Evolutionary conservation across 2,888 invertebrate genomes (phyloP).

Genomic region (Troides oblongomaculatus): DNA sequence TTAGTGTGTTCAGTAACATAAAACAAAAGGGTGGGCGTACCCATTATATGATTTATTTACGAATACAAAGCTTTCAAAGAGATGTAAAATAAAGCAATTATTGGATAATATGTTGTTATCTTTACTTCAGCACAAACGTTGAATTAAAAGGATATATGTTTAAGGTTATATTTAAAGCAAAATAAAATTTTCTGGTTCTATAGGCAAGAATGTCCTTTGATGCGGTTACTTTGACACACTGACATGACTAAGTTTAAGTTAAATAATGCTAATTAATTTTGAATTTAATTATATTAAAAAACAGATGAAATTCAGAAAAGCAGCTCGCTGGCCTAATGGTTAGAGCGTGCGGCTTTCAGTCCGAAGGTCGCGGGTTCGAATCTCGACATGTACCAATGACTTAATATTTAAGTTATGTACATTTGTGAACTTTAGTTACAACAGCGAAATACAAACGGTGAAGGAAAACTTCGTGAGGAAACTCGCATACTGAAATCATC

Average conservation of each 20-base stretch:
- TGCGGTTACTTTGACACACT: constrained; percentile 18
- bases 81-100: neutral
- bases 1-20: neutral
- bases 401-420: no score
- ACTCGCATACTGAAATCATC: no score
- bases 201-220: constrained; percentile 6
- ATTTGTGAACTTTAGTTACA: no score
- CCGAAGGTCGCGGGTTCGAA: no score
- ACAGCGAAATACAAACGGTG: no score
- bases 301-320: no score
- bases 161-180: neutral
- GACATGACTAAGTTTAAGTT: neutral
- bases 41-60: neutral
- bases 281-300: neutral
- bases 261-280: neutral
- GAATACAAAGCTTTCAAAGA: neutral
- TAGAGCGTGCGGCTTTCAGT: no score
- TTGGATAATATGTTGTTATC: neutral
- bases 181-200: neutral
- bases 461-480: no score
- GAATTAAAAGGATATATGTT: neutral
- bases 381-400: no score
- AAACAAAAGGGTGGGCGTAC: neutral
- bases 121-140: neutral
- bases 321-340: no score